Conservation (phyloP, 2,888 invertebrate genomes). For the Julus scandinavius region DNA sequence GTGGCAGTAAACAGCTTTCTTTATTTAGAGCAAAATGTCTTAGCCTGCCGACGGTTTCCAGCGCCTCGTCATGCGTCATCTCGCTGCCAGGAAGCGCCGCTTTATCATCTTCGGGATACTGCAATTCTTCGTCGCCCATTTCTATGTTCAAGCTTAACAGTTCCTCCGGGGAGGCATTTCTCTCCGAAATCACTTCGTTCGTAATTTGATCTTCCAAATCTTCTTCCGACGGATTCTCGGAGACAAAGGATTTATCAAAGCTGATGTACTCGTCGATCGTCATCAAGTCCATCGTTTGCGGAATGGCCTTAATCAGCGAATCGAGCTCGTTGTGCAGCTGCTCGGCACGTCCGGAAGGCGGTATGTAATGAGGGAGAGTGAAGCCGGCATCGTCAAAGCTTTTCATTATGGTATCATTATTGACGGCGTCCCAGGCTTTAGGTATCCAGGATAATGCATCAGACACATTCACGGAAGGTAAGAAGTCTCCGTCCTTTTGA, state of each 20-base stretch:
- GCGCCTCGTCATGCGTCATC: slow-evolving; percentile 49
- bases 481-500: neutral
- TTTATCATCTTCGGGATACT: slow-evolving; percentile 45
- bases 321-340: slow-evolving; percentile 41
- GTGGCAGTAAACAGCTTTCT: slow-evolving; percentile 51
- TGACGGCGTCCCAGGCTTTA: slow-evolving; percentile 49
- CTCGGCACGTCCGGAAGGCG: slow-evolving; percentile 41
- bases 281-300: neutral
- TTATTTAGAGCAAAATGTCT: slow-evolving; percentile 50
- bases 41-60: slow-evolving; percentile 47
- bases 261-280: slow-evolving; percentile 47
- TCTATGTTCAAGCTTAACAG: slow-evolving; percentile 52
- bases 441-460: slow-evolving; percentile 48
- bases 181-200: slow-evolving; percentile 48
- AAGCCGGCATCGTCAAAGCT: slow-evolving; percentile 54
- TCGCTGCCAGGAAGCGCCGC: neutral
- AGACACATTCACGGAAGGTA: neutral
- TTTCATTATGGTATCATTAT: neutral
- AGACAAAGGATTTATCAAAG: neutral
- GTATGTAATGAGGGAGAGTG: slow-evolving; percentile 3
- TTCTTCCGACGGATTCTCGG: slow-evolving; percentile 47
- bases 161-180: slow-evolving; percentile 51
- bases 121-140: slow-evolving; percentile 51
- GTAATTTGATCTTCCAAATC: slow-evolving; percentile 53
- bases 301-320: slow-evolving; percentile 25